A percentile compares a stretch with the other conserved stretches of the same genome.
Evolutionary conservation across 2,888 invertebrate species (phyloP).

Genomic region (Metalampra italica): DNA sequence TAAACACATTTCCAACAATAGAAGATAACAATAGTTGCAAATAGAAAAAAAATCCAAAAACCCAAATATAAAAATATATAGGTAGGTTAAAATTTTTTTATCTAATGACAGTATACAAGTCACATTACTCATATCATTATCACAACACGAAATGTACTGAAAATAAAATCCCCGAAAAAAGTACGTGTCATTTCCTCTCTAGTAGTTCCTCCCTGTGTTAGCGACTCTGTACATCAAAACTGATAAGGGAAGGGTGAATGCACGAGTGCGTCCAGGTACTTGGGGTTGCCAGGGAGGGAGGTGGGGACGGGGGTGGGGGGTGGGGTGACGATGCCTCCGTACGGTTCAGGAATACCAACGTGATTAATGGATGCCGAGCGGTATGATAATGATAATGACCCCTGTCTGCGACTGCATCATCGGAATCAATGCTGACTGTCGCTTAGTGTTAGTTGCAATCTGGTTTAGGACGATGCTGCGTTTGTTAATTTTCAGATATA

Average conservation of each 20-base stretch:
- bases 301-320: slow-evolving; percentile 14
- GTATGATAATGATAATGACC: slow-evolving; percentile 74
- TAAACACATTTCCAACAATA: too few relatives aligned
- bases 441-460: background rate
- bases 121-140: slow-evolving; percentile 10
- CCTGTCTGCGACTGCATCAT: slow-evolving; percentile 63
- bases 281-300: slow-evolving; percentile 36
- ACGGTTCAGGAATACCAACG: slow-evolving; percentile 65
- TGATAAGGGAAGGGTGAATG: slow-evolving; percentile 75
- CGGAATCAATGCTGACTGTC: slow-evolving; percentile 55
- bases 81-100: too few relatives aligned
- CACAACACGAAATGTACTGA: slow-evolving; percentile 13
- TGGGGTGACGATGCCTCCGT: slow-evolving; percentile 13
- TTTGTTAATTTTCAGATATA: background rate
- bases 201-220: slow-evolving; percentile 52
- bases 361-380: slow-evolving; percentile 73
- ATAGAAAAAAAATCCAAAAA: too few relatives aligned
- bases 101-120: too few relatives aligned
- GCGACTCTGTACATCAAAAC: slow-evolving; percentile 58
- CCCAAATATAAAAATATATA: too few relatives aligned
- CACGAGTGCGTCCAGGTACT: slow-evolving; percentile 70
- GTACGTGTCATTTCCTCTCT: slow-evolving; percentile 47
- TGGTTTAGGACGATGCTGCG: background rate
- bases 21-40: too few relatives aligned
- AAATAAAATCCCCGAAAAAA: slow-evolving; percentile 23